Evolutionary conservation across 2,888 invertebrate species (phyloP).

Genomic region (Clistopyga incitator): DNA sequence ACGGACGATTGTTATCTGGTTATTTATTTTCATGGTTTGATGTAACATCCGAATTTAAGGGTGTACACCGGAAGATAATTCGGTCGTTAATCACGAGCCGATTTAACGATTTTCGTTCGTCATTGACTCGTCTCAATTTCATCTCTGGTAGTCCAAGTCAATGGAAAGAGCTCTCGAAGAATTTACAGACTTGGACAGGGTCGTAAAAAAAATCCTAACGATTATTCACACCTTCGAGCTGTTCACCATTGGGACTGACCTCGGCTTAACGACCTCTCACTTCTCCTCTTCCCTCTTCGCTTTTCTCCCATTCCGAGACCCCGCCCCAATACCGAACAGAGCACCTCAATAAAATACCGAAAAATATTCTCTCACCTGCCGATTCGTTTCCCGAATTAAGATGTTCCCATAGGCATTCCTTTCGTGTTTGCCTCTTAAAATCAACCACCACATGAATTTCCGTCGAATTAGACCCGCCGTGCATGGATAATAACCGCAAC

Average conservation of each 20-base stretch:
- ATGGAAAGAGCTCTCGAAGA: constrained; percentile 6
- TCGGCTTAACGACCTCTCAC: constrained; percentile 34
- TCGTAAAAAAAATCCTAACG: constrained; percentile 26
- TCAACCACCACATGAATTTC: not conserved
- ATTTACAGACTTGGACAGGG: constrained; percentile 13
- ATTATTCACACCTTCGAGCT: constrained; percentile 44
- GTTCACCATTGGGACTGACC: constrained; percentile 15
- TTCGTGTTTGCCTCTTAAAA: not conserved
- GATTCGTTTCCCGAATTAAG: constrained; percentile 17
- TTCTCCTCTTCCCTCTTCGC: constrained; percentile 1
- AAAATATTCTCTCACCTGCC: not conserved
- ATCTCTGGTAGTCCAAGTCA: not conserved
- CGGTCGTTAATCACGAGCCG: not conserved
- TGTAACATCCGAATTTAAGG: not conserved
- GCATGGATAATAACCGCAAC: not conserved
- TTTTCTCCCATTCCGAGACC: not conserved
- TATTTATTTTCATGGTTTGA: not conserved
- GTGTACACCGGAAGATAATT: constrained; percentile 8
- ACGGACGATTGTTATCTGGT: not conserved
- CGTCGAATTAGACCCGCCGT: not conserved
- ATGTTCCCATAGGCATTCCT: constrained; percentile 30
- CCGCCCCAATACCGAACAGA: not conserved
- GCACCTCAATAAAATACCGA: constrained; percentile 9
- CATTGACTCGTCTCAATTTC: not conserved
- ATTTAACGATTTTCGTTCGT: constrained; percentile 12